These are phyloP conservation scores for Pterocles burchelli DNA, from an alignment of 2,113 vertebrate genomes.

Conservation along the genomic window DNA sequence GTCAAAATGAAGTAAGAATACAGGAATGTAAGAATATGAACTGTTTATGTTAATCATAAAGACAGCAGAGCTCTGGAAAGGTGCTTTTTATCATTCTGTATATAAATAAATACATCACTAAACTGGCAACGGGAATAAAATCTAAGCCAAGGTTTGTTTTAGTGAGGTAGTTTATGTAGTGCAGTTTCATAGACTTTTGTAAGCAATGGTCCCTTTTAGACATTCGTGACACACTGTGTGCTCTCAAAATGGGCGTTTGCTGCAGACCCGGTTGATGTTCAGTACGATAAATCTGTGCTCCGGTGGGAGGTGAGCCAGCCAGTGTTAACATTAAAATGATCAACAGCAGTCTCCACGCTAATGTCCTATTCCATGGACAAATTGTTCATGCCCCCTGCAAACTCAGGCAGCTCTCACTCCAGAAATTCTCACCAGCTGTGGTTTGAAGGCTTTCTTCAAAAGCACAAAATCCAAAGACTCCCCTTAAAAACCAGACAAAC, in stretches of 20 bases:
- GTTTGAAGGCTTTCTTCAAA: background rate
- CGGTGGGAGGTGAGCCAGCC: background rate
- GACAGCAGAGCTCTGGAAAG: background rate
- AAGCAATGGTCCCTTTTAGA: background rate
- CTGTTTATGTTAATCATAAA: background rate
- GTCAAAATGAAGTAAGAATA: slow-evolving; percentile 12
- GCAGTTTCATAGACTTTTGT: background rate
- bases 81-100: background rate
- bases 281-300: background rate
- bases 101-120: slow-evolving; percentile 1
- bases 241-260: background rate
- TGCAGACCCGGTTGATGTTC: background rate
- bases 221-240: background rate
- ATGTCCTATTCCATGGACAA: background rate
- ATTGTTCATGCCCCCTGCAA: background rate
- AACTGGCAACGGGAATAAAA: background rate
- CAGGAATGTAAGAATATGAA: background rate
- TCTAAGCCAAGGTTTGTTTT: background rate
- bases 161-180: background rate
- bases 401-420: background rate
- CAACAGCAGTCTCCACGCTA: background rate
- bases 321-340: background rate
- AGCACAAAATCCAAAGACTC: background rate
- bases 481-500: background rate
- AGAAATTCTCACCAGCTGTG: background rate